Conservation (phyloP, 1,140 invertebrate species). For the Drosophila lini region DNA sequence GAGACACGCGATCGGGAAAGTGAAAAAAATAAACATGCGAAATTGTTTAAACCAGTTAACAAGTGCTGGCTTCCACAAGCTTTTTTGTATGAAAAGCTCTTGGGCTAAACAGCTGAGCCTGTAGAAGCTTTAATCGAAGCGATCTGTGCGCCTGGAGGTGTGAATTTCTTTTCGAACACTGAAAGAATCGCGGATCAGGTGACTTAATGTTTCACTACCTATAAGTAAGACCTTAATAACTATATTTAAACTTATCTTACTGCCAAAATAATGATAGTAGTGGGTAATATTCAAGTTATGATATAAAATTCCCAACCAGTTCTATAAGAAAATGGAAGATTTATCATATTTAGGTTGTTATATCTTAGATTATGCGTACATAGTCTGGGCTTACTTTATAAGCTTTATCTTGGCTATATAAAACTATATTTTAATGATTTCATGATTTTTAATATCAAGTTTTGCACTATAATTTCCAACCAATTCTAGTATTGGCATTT, state of each 20-base stretch:
- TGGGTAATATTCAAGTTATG: neutral
- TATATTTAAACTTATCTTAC: neutral
- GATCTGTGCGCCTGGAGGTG: neutral
- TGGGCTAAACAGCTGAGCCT: constrained; percentile 30
- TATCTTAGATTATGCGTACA: neutral
- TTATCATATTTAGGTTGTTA: neutral
- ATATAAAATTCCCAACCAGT: neutral
- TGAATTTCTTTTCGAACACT: constrained; percentile 17
- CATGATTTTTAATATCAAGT: no score
- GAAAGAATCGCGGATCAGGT: neutral
- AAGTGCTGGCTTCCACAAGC: constrained; percentile 23
- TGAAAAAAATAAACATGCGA: constrained; percentile 15
- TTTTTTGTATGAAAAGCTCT: constrained; percentile 19
- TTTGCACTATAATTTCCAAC: neutral
- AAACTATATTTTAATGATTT: neutral
- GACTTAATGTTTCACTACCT: no score
- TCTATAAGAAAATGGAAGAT: neutral
- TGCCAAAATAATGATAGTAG: neutral
- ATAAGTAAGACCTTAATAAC: no score
- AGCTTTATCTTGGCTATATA: no score
- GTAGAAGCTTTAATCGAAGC: constrained; percentile 17
- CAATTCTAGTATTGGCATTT: neutral
- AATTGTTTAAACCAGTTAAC: constrained; percentile 48
- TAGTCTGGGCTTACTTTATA: neutral
- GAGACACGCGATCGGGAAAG: constrained; percentile 7